Percentiles rank a stretch among this genome's conserved stretches.
These are phyloP conservation scores for Calameuta pallipes DNA, from an alignment of 2,888 invertebrate species.

Conservation along the genomic window DNA sequence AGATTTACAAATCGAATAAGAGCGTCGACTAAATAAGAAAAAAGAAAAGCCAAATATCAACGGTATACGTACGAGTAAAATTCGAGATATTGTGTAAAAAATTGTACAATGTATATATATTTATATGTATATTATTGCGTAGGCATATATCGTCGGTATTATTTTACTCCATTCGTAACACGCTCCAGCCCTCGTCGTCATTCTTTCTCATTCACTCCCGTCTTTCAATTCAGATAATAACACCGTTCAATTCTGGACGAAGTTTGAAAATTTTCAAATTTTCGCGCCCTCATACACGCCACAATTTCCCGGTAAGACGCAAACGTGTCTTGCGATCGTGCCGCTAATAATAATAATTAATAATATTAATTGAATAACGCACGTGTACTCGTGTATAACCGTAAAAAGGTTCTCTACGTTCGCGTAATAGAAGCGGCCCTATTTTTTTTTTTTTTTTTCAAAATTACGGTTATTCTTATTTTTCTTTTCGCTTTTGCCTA, in stretches of 20 bases:
- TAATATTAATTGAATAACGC: not conserved
- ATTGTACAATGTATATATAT: conserved; percentile 31
- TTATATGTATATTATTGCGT: conserved; percentile 39
- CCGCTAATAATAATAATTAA: not conserved
- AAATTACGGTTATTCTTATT: not conserved
- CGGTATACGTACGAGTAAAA: conserved; percentile 27
- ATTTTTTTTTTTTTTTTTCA: not conserved
- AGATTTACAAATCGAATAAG: not conserved
- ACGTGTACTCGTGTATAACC: not conserved
- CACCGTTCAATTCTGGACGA: not conserved
- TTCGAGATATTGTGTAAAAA: conserved; percentile 42
- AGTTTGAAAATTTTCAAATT: not conserved
- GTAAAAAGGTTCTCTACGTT: not conserved
- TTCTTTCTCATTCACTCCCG: not conserved
- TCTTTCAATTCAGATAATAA: not conserved
- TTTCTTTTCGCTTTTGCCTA: not conserved
- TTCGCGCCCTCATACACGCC: not conserved
- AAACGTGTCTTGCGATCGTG: not conserved
- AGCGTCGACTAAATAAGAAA: not conserved
- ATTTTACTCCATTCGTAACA: conserved; percentile 17
- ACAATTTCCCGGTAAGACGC: not conserved
- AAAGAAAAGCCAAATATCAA: not conserved
- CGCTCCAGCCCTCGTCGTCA: not conserved
- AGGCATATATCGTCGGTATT: conserved; percentile 34
- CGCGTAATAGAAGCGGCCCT: not conserved